Base-by-base conservation (phyloP, 2,888 invertebrate genomes). In the Sinohyriopsis cumingii region DNA sequence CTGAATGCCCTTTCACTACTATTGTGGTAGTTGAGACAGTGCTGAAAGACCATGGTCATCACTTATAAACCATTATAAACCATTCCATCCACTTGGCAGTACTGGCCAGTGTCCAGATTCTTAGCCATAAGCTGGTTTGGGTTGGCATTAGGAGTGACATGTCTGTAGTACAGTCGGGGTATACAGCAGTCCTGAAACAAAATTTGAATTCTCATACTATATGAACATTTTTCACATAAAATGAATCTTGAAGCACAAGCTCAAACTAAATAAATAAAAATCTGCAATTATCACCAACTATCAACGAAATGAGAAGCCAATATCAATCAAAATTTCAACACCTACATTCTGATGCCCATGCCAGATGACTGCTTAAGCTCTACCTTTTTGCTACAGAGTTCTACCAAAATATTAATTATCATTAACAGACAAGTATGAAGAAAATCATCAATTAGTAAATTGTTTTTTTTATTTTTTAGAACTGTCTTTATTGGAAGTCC, bases 31-130 rank as follows among this genome's bases (percentile, higher is more conserved):
- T 15, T 45, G 45, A 45, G 45, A 45, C 45, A 45, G 45, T 45
- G 45, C 45, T 45, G 45, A 45, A 45, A 0, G 15, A 45, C 45
- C 45, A 45, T 15, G 45, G 15, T 45, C 45, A 45, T 45, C 45
- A 45, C 15, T 15, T 45, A 45, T 45, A 45, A 45, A 45, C 12
- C 55, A 76, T 15, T 45, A 45, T 45, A 45, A 45, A 45, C 12
- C 55, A 77, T 54, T 18, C 75, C 68, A 69, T 85, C 85, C 1
- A 79, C 85, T 22, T 84, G 69, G 69, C 86, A 86, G 72, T 86
- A 88, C 63, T 87, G 85, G 18, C 87, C 88, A 0, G 88, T 88
- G 71, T 88, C 88, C 22, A 88, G 72, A 65, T 88, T 88, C 59
- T 82, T 84, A 12, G 86, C 88, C 87, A 88, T 88, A 53, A 88